Evolutionary conservation across 2,797 vertebrate genomes (phyloP).

Genomic region (Acipenser transmontanus): DNA sequence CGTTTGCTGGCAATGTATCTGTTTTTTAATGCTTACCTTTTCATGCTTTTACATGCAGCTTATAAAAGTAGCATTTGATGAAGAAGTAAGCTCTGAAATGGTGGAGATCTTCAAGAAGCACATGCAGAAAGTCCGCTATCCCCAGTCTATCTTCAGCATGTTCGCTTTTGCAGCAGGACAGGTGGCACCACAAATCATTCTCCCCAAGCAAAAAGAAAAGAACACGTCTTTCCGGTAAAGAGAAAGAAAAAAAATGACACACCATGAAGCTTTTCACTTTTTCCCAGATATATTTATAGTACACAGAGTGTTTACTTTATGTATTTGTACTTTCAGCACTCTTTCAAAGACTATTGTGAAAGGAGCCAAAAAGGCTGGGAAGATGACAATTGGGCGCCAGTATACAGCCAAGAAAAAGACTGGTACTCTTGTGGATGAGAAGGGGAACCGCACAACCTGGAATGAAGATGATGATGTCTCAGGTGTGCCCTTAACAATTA

Average conservation of each 20-base stretch:
- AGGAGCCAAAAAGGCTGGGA: constrained; percentile 89
- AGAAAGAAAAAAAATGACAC: constrained; percentile 3
- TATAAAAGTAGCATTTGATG: constrained; percentile 96
- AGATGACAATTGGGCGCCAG: constrained; percentile 94
- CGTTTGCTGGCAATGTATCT: too few species aligned
- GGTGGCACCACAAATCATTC: constrained; percentile 78
- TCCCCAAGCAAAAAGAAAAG: constrained; percentile 95
- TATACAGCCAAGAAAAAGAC: constrained; percentile 79
- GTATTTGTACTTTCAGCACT: constrained; percentile 60
- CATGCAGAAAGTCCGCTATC: constrained; percentile 88
- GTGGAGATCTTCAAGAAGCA: constrained; percentile 97
- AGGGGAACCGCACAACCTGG: constrained; percentile 76
- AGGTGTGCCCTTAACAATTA: constrained; percentile 48
- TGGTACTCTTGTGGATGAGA: constrained; percentile 66
- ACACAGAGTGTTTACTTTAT: too few species aligned
- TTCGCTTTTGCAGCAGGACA: constrained; percentile 93
- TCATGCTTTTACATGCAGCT: constrained; percentile 59
- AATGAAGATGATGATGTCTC: constrained; percentile 93
- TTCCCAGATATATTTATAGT: too few species aligned
- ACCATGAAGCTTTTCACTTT: constrained; percentile 4
- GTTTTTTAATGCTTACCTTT: too few species aligned
- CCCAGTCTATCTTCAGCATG: constrained; percentile 89
- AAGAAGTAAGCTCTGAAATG: constrained; percentile 92
- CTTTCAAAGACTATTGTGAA: constrained; percentile 95
- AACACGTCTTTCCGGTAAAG: constrained; percentile 91